Base-by-base conservation (phyloP, 1,140 invertebrate species). In the Diabrotica virgifera region DNA sequence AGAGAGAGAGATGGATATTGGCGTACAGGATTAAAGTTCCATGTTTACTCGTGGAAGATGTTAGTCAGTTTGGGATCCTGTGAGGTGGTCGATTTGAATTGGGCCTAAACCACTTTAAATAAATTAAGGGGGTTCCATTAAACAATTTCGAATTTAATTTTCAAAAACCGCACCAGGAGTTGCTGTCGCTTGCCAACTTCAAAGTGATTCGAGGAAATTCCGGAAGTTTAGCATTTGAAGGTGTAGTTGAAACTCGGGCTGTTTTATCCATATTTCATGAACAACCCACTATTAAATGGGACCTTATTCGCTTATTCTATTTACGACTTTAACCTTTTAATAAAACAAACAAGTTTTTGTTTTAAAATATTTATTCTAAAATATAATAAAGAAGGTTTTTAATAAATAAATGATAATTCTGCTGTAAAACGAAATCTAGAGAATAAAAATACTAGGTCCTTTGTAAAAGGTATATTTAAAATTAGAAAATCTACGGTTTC, bases 121-220 rank as follows among this genome's bases (percentile, higher is more conserved):
- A 57, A 57, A 57, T 57, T 57, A 57, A 24, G 37, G 55, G 36
- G 55, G 55, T 57, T 57, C 55, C 55, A 57, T 57, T 57, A 57
- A 57, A 57, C 36, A 57, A 57, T 57, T 57, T 57, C 55, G 36
- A 57, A 57, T 57, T 57, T 57, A 57, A 57, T 57, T 57, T 57
- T 57, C 55, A 36, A 57, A 57, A 57, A 57, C 55, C 55, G 36
- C 55, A 46, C 40, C 40, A 46, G 40, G n/a, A 57, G 24, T 57
- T 12, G 36, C 35, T 36, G 36, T 24, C 9, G 55, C 24, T 12
- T 9, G 24, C n/a, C 24, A 57, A 57, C 55, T 57, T 57, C 55
- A 57, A 57, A 57, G 55, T 57, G 36, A 57, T 36, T 57, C 55
- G 36, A 57, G 55, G 12, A 57, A 57, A 37, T 57, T 46, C 40